A percentile compares a stretch with the other conserved stretches of the same genome.
Evolutionary conservation across 2,113 vertebrate species (phyloP).

Genomic region (Microtus oregoni): DNA sequence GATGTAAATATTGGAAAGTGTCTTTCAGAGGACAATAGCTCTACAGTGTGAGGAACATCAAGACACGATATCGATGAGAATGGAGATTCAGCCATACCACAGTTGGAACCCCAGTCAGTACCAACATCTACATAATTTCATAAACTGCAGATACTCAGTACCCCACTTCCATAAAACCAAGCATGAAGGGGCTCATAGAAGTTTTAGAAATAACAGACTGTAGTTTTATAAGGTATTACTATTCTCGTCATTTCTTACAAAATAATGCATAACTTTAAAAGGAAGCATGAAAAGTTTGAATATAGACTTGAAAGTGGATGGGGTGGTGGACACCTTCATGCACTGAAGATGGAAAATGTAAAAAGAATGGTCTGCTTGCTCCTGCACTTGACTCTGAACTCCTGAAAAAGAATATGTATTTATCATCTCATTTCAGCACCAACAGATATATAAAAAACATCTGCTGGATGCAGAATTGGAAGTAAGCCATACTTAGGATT

Average conservation of each 20-base stretch:
- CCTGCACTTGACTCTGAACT: not conserved
- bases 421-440: not conserved
- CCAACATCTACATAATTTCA: fast-evolving
- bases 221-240: not conserved
- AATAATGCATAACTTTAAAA: not conserved
- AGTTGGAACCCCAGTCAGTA: not conserved
- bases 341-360: not conserved
- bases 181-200: not conserved
- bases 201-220: not conserved
- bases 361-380: not conserved
- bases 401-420: not conserved
- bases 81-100: too few relatives aligned
- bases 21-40: not conserved
- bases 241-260: not conserved
- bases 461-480: not conserved
- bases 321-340: not conserved
- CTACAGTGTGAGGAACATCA: fast-evolving
- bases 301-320: not conserved
- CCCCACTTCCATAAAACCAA: not conserved
- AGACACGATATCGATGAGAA: not conserved
- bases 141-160: not conserved
- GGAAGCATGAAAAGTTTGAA: not conserved
- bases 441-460: not conserved
- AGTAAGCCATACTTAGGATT: not conserved
- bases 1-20: fast-evolving